These are phyloP conservation scores for Neolamprologus falcicula DNA, from an alignment of 2,113 vertebrate genomes.

Conservation along the genomic window DNA sequence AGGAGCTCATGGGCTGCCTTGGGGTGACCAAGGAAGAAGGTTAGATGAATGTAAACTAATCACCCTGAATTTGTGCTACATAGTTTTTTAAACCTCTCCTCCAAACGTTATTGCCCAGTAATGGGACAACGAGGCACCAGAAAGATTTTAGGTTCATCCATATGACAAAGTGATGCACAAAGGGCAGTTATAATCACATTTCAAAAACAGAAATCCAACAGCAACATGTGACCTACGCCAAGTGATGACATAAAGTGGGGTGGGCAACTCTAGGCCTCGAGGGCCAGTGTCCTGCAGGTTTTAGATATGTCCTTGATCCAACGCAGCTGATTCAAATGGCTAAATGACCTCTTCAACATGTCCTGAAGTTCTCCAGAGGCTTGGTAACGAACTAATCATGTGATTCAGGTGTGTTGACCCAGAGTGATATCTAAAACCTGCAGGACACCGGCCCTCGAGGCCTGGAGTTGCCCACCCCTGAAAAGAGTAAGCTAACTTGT, in stretches of 20 bases:
- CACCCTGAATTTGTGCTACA: background rate
- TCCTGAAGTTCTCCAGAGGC: background rate
- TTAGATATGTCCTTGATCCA: background rate
- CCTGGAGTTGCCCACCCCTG: background rate
- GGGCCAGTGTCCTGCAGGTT: background rate
- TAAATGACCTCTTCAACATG: background rate
- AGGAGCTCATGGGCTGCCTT: constrained; percentile 92
- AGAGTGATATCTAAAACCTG: background rate
- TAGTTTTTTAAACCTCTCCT: background rate
- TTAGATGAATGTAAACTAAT: constrained; percentile 12
- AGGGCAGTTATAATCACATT: background rate
- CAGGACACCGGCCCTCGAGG: background rate
- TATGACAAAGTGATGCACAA: background rate
- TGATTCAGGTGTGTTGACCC: background rate
- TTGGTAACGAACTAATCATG: background rate
- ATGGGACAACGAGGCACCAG: background rate
- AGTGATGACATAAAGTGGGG: background rate
- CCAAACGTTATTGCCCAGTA: background rate
- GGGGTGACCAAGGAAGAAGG: constrained; percentile 87
- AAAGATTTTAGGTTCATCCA: background rate
- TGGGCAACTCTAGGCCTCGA: background rate
- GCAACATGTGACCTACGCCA: background rate
- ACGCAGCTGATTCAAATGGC: background rate
- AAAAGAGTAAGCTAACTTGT: background rate
- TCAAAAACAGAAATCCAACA: background rate